Base-by-base conservation (phyloP, 92 coral and sea anemone genomes). In the Chrysogorgia sp. region DNA sequence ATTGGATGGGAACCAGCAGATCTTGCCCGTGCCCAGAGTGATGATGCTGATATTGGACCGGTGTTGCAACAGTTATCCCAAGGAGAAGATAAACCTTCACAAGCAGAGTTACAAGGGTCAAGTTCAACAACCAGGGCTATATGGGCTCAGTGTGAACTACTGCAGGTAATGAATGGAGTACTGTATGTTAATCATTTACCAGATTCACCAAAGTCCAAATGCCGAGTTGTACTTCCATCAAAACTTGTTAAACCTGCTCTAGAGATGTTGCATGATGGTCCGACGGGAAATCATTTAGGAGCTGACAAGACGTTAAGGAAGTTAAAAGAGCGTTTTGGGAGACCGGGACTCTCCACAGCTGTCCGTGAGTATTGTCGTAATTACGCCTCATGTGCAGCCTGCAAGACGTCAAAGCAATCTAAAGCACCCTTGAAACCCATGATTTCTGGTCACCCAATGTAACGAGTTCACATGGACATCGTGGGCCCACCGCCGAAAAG, bases 311-410 rank as follows among this genome's bases (percentile, higher is more conserved):
- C 85, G 33, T 49, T 88, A 14, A 55, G 71, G 53, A 88, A 88
- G 77, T 64, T 88, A 75, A 75, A 81, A 65, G 49, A 78, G 0
- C 48, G 87, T 19, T 88, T 88, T 67, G 81, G 85, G 80, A 66
- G 86, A 45, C 92, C 87, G 3, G 87, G 87, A 21, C 81, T 70
- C 9, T 41, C 84, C 49, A 60, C 57, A 25, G 53, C 12, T 21
- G 91, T 87, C 17, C 32, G 64, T 12, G 76, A 83, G n/a, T 77
- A 67, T 24, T 86, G 87, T 53, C 19, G 58, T 29, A 35, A 45
- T 23, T 77, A 84, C 32, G 53, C 45, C 15, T 58, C 43, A 0
- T 86, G 87, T 84, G 88, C 62, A 26, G 32, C 17, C 30, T 84
- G 80, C 47, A 82, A 82, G 33, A 22, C 81, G 9, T 32, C 41